Base-by-base conservation (phyloP, 2,797 vertebrate species). In the Melanotaenia boesemani region DNA sequence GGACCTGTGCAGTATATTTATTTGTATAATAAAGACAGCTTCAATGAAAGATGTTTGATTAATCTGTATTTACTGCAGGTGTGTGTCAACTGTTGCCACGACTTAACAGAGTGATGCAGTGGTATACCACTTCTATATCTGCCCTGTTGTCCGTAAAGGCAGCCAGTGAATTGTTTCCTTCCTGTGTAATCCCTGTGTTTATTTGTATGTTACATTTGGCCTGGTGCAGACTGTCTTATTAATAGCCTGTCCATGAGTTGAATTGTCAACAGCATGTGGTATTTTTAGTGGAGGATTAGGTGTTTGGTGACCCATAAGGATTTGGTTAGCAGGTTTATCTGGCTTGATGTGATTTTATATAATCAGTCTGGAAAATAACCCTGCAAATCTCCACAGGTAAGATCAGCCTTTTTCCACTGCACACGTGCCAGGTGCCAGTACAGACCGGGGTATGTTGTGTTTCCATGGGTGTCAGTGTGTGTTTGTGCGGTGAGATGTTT, bases 281-380 rank as follows among this genome's bases (percentile, higher is more conserved):
- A 91, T 90, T 88, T 89, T 89, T 92, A 90, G 84, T 68, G 46
- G 36, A 22, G 69, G 77, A 79, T 89, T 88, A 86, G 52, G 65
- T 86, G 85, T 76, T 82, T 78, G 79, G 82, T 90, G 88, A 90
- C 90, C 91, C 64, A 50, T 18, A 69, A 86, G 80, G 91, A 90
- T 91, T 90, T 90, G 71, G 80, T 88, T 84, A 66, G 69, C n/a
- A n/a, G 83, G 81, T 87, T 87, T 86, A 88, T 88, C 83, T 73
- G 68, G 46, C 58, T 39, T 70, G 72, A 84, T 85, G 81, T 71
- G 62, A 84, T 63, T 63, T 72, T 80, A 89, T 85, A 74, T 74
- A 80, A 87, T 81, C 82, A 52, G 83, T 87, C 81, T 89, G 82
- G 74, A 82, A 81, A 85, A 66, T 80, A 71, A 83, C 67, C 77